phyloP scores from a whole-genome alignment of 2,888 invertebrate species.

The Amorpha juglandis region DNA sequence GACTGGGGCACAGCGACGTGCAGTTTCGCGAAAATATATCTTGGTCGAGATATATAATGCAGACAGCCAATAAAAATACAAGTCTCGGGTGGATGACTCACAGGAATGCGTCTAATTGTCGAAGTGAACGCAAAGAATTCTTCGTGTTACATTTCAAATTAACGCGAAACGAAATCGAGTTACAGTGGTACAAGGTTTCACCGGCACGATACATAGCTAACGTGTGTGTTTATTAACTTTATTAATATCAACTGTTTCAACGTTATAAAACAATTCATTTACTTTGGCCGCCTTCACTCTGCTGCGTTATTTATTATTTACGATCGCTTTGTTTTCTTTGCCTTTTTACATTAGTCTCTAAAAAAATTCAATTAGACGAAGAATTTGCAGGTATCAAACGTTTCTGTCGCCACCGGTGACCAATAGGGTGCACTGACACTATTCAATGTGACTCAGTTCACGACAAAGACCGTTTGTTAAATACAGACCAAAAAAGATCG shows the following conservation, averaged over 20 bases:
- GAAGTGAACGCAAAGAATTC: constrained; percentile 67
- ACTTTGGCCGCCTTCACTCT: not conserved
- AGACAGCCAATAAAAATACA: constrained; percentile 76
- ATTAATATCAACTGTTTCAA: constrained; percentile 4
- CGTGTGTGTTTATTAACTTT: constrained; percentile 14
- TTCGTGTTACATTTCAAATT: constrained; percentile 73
- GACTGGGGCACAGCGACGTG: constrained; percentile 56
- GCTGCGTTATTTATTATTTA: not conserved
- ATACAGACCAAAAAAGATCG: constrained; percentile 35
- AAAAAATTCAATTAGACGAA: not conserved
- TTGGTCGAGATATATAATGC: constrained; percentile 66
- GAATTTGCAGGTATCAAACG: constrained; percentile 22
- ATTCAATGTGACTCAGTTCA: constrained; percentile 40
- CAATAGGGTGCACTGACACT: constrained; percentile 44
- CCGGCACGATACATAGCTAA: not conserved
- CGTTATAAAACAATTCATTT: not conserved
- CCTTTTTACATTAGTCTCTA: not conserved
- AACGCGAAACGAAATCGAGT: constrained; percentile 61
- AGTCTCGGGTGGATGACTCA: constrained; percentile 78
- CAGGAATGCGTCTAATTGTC: constrained; percentile 78
- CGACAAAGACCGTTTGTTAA: constrained; percentile 36
- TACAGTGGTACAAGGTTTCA: constrained; percentile 18
- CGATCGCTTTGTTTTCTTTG: not conserved
- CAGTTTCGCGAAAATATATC: constrained; percentile 56
- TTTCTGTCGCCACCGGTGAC: constrained; percentile 30